Conservation (phyloP, 2,113 vertebrate genomes). For the Murina feae region DNA sequence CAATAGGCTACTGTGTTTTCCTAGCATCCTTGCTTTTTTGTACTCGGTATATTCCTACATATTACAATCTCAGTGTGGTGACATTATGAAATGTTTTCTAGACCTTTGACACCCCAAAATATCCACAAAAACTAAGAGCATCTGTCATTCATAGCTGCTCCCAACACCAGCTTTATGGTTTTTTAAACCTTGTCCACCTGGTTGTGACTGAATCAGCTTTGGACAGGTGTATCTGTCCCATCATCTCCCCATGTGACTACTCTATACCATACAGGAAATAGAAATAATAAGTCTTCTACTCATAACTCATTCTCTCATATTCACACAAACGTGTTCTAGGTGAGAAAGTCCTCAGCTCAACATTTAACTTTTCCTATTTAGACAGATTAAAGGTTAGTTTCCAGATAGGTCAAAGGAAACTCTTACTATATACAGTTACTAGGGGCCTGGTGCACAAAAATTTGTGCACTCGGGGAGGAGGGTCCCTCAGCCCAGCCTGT, state of each 20-base stretch:
- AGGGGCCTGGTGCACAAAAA: too few relatives aligned
- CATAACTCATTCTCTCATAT: not conserved
- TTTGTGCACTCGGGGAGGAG: too few relatives aligned
- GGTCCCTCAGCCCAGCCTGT: too few relatives aligned
- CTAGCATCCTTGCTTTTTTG: not conserved
- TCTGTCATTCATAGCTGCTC: not conserved
- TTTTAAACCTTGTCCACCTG: not conserved
- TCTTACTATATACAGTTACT: not conserved
- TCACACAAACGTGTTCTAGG: not conserved
- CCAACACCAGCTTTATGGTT: not conserved
- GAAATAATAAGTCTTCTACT: not conserved
- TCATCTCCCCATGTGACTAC: not conserved
- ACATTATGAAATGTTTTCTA: not conserved
- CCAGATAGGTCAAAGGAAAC: not conserved
- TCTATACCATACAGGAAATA: not conserved
- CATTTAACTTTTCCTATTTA: not conserved
- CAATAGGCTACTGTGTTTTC: not conserved
- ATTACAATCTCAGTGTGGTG: not conserved
- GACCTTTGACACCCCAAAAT: not conserved
- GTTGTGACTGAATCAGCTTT: not conserved
- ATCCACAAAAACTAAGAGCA: constrained; percentile 9
- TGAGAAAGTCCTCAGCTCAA: not conserved
- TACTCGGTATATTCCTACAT: not conserved
- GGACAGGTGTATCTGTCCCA: not conserved
- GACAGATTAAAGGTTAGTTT: not conserved